These are phyloP conservation scores for Dicentrarchus labrax DNA, from an alignment of 2,113 vertebrate genomes.

Conservation along the genomic window DNA sequence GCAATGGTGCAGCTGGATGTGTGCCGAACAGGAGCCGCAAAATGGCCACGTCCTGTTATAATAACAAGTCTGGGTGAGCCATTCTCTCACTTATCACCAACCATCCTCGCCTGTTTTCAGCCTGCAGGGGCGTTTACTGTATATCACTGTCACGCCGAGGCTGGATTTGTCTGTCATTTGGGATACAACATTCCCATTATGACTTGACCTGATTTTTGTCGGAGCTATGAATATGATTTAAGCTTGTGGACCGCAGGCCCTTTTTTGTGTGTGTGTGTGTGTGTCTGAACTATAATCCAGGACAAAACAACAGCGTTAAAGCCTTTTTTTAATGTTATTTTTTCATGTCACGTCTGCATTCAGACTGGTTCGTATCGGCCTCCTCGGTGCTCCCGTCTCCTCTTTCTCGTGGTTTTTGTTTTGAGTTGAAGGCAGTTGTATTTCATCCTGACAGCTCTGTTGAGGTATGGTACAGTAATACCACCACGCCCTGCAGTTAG, in stretches of 20 bases:
- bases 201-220: constrained; percentile 54
- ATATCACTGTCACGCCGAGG: constrained; percentile 28
- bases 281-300: constrained; percentile 32
- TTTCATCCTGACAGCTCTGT: constrained; percentile 60
- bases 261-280: background rate
- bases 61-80: constrained; percentile 28
- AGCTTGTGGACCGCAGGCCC: constrained; percentile 34
- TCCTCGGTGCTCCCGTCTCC: background rate
- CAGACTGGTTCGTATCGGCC: background rate
- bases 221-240: constrained; percentile 56
- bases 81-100: constrained; percentile 42
- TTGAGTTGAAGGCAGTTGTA: constrained; percentile 16
- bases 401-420: constrained; percentile 47
- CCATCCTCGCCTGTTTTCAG: constrained; percentile 23
- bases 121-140: constrained; percentile 52
- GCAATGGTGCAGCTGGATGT: constrained; percentile 41
- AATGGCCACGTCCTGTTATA: constrained; percentile 55
- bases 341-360: background rate
- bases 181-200: constrained; percentile 38
- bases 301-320: constrained; percentile 20
- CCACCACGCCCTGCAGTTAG: constrained; percentile 63
- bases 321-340: constrained; percentile 9
- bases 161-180: constrained; percentile 42
- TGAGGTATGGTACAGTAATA: constrained; percentile 54
- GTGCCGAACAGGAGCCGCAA: constrained; percentile 30